Base-by-base conservation (phyloP, 2,888 invertebrate species). In the Actias luna region DNA sequence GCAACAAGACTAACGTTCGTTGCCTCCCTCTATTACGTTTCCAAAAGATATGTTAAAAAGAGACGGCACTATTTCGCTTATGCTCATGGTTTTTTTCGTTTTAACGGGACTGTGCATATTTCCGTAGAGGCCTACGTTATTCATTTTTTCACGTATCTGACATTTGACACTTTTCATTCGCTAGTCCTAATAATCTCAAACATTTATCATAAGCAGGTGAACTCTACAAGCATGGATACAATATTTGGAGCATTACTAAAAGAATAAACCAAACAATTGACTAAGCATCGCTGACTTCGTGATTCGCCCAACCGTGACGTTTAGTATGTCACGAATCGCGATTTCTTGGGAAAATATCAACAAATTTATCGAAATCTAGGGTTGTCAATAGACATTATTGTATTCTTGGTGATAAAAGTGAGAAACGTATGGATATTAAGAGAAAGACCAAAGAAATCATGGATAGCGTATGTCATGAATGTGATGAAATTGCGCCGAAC, bases 291-390 rank as follows among this genome's bases (percentile, higher is more conserved):
- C 46, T n/a, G 18, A 29, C 18, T 42, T 55, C 65, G 66, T 68
- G 68, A 63, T 59, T 63, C 64, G 62, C 61, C 64, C 55, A 60
- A 66, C 71, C 76, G 72, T 75, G 68, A 61, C 73, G 61, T 60
- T 67, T 59, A 42, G 29, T 61, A 67, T 73, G 77, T 67, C 73
- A 77, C 80, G 68, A 84, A 83, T 82, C 70, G 77, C 76, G 63
- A 85, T 87, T 80, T 85, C 77, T 74, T 86, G 86, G 85, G 86
- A 87, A 83, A 79, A 79, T 71, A 66, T 55, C 55, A 12, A 55
- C 55, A 29, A 55, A 55, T n/a, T 29, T 27, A 55, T n/a, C 29
- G 55, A 22, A 50, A 25, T 12, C 12, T 50, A 50, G 46, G 22
- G 46, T 50, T 50, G 46, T 22, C 25, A 50, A 50, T 2, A n/a